Base-by-base conservation (phyloP, 2,113 vertebrate species). In the Edolisoma coerulescens region DNA sequence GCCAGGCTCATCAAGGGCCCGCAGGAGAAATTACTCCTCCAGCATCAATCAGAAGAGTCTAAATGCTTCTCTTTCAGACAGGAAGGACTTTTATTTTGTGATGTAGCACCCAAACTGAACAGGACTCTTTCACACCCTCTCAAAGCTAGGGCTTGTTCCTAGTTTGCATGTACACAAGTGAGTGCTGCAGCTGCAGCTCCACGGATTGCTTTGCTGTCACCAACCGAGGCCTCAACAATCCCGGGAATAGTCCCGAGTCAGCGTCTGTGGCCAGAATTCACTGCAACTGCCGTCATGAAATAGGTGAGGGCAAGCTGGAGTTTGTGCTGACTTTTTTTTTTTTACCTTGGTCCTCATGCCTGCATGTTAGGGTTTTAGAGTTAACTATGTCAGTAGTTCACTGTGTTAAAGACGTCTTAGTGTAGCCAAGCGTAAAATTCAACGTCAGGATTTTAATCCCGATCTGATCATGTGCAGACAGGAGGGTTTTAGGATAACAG, bases 81-180 rank as follows among this genome's bases (percentile, higher is more conserved):
- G 84, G 82, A 93, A 94, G 70, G 78, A 84, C 82, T 91, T 91
- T 83, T 78, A 82, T 86, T 94, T 94, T 60, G 41, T 57, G 73
- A 45, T 75, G 65, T 41, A 57, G 85, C 90, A 86, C 87, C 92
- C 92, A 93, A 95, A 95, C 54, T 94, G 82, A 96, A 95, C 92
- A 32, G 82, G 75, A 96, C 71, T 86, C 93, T 96, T 95, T 97
- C 93, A 95, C 89, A 88, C 59, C 87, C 90, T 95, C 84, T 96
- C 93, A 96, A 96, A 97, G 96, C 93, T 94, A 27, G 76, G 75
- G 75, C 95, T 96, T 96, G 96, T 95, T 96, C 80, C 68, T 81
- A 32, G 82, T 71, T 63, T 81, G 76, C 71, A 8, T 78, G 76
- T 60, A 3, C 33, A 24, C 49, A 70, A 92, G 92, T 23, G 88